Evolutionary conservation across 1,140 invertebrate genomes (phyloP), one percentile per base, ranked within the genome.

Genomic region (Zaprionus taronus): DNA sequence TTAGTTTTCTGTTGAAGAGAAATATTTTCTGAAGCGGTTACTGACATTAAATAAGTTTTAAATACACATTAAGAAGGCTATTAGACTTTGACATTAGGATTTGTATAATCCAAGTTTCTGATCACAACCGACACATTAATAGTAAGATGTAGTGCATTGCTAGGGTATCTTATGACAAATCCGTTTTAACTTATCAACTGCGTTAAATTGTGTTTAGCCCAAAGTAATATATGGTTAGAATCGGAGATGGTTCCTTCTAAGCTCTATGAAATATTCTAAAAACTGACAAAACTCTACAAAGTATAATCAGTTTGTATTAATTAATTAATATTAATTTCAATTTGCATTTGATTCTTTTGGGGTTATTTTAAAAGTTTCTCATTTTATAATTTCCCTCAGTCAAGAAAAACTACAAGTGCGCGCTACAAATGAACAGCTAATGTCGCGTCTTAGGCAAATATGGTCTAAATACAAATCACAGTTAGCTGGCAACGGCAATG

Each of bases 401-500:
- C 74, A 76, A 81, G 94, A 95, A 82, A 94, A 93, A 85, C 87
- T 92, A 91, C 93, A 94, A 84, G 93, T 94, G 83, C 93, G 94
- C 91, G 93, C 93, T 83, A 94, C 94, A 86, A 95, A 95, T 77
- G 91, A 93, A 78, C 94, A 95, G 80, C 93, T 95, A 77, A 94
- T 95, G 94, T 93, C 93, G 90, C 94, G 94, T 81, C 93, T 95
- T 20, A 93, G 93, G 82, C 94, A 93, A 73, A 91, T 95, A 57
- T 95, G 94, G 94, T 93, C 86, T 84, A 94, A 94, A 92, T 94
- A 95, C 93, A 93, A 92, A 60, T 69, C 81, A 72, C 78, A 78
- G 67, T 75, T 76, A 77, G 44, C 67, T 68, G 73, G 69, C 72
- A 49, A 49, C 9, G 44, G 44, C n/a, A 24, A 51, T 20, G 47